Percentiles rank a stretch among this genome's conserved stretches.
These are phyloP conservation scores for Drosophila neonasuta DNA, from an alignment of 2,888 invertebrate species.

Conservation along the genomic window DNA sequence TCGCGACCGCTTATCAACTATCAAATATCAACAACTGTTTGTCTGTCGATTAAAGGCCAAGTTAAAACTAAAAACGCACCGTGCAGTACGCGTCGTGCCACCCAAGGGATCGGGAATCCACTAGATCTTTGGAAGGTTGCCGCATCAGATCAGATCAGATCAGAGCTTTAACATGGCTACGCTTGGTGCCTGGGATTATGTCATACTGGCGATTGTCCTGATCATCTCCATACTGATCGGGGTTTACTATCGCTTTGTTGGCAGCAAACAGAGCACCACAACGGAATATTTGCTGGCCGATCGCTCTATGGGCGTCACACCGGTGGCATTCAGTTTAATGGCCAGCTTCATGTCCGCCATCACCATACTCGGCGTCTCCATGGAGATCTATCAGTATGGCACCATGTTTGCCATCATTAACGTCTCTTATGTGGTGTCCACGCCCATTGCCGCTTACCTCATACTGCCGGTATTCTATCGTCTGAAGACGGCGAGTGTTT, in stretches of 20 bases:
- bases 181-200: conserved; percentile 89
- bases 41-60: conserved; percentile 43
- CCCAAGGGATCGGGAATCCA: background rate
- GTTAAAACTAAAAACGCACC: conserved; percentile 2
- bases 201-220: conserved; percentile 88
- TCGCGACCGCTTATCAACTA: conserved; percentile 44
- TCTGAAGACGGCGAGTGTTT: conserved; percentile 92
- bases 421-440: conserved; percentile 88
- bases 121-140: conserved; percentile 5
- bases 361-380: conserved; percentile 93
- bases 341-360: conserved; percentile 97
- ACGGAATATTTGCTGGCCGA: conserved; percentile 93
- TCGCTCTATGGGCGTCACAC: conserved; percentile 89
- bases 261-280: conserved; percentile 92
- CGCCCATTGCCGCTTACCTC: conserved; percentile 89
- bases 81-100: background rate
- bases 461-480: conserved; percentile 94
- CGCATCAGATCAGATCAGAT: background rate
- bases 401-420: conserved; percentile 91
- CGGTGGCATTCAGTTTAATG: conserved; percentile 94
- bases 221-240: conserved; percentile 89
- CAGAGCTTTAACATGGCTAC: conserved; percentile 54
- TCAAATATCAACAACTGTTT: conserved; percentile 37
- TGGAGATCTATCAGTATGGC: conserved; percentile 93
- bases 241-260: conserved; percentile 92